Conservation (phyloP, 2,113 vertebrate species). For the Okapia johnstoni region DNA sequence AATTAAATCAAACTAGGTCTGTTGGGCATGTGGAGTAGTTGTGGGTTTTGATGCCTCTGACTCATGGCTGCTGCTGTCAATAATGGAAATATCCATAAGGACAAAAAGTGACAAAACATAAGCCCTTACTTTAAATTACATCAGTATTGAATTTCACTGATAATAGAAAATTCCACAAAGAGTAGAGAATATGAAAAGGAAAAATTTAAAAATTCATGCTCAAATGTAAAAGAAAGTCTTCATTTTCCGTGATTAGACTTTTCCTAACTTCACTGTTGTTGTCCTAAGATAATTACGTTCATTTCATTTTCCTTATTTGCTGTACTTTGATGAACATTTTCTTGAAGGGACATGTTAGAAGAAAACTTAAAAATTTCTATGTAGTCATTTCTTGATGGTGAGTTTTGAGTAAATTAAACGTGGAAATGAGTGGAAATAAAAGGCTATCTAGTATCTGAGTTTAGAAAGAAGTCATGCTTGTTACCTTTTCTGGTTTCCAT, state of each 20-base stretch:
- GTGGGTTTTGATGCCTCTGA: not conserved
- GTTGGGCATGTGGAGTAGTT: not conserved
- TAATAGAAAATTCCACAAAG: not conserved
- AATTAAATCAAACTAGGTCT: not conserved
- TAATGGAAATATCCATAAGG: not conserved
- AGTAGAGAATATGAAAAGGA: not conserved
- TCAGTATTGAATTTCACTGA: not conserved
- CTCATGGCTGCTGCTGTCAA: not conserved
- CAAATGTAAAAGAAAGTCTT: not conserved
- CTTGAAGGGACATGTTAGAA: not conserved
- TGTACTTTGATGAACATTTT: conserved; percentile 6
- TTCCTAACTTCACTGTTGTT: not conserved
- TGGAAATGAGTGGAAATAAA: not conserved
- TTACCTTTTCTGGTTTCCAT: not conserved
- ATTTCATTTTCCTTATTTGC: not conserved
- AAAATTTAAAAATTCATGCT: not conserved
- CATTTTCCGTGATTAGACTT: conserved; percentile 24
- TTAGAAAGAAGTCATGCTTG: not conserved
- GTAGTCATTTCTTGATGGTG: not conserved
- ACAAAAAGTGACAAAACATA: not conserved
- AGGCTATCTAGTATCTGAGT: not conserved
- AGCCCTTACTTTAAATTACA: not conserved
- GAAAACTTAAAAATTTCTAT: not conserved
- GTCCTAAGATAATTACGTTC: not conserved
- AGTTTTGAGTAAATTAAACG: conserved; percentile 21